These are phyloP conservation scores for Ochropleura plecta DNA, from an alignment of 2,888 invertebrate species.

Conservation along the genomic window DNA sequence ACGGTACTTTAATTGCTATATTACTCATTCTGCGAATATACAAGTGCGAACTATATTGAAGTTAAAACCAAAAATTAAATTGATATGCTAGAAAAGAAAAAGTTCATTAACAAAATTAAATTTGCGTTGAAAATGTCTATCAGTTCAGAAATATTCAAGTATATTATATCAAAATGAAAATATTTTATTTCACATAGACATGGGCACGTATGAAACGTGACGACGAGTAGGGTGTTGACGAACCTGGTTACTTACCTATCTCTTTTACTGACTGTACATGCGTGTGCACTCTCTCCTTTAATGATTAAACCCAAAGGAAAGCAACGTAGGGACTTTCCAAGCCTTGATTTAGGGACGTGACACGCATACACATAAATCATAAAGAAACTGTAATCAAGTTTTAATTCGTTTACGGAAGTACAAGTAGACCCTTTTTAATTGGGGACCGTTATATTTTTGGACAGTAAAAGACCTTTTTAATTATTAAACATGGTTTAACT, in stretches of 20 bases:
- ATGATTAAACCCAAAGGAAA: constrained; percentile 17
- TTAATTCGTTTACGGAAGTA: constrained; percentile 34
- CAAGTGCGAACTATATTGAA: background rate
- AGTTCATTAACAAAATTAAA: no score
- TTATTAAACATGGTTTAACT: background rate
- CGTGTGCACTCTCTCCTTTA: background rate
- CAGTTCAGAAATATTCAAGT: no score
- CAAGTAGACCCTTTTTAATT: constrained; percentile 25
- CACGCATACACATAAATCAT: constrained; percentile 41
- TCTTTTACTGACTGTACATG: no score
- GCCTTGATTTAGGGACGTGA: constrained; percentile 29
- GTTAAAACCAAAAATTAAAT: no score
- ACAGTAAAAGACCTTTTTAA: background rate
- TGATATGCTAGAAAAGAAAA: no score
- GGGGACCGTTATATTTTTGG: background rate
- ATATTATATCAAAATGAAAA: no score
- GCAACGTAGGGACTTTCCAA: constrained; percentile 17
- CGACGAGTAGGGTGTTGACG: no score
- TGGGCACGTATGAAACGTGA: no score
- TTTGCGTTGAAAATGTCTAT: no score
- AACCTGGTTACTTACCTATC: no score
- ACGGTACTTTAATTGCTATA: constrained; percentile 1
- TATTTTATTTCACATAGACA: no score
- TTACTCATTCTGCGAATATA: background rate
- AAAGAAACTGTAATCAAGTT: constrained; percentile 17